phyloP scores from a whole-genome alignment of 2,113 vertebrate genomes.

The Cynoglossus semilaevis region DNA sequence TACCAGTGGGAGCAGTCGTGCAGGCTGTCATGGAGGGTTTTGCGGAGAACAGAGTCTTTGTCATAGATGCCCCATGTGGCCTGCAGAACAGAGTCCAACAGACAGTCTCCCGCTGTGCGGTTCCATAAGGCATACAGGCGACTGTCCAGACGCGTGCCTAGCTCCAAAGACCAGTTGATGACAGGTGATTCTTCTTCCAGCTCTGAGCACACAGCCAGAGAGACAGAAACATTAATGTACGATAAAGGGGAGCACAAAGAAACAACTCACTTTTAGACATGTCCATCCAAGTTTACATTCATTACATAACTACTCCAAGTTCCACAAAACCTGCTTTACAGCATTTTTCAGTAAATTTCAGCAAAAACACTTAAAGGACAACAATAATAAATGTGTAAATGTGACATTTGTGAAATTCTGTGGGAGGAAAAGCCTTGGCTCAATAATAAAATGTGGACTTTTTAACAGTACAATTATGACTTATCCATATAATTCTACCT shows the following conservation, averaged over 20 bases:
- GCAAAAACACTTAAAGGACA: slow-evolving; percentile 9
- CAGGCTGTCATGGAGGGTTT: slow-evolving; percentile 95
- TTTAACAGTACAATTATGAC: too few relatives aligned
- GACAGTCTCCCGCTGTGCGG: slow-evolving; percentile 94
- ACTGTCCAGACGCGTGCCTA: slow-evolving; percentile 93
- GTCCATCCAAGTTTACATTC: neutral
- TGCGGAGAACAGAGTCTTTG: slow-evolving; percentile 96
- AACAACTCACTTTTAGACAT: neutral
- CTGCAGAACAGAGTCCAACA: slow-evolving; percentile 94
- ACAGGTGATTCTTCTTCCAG: slow-evolving; percentile 96
- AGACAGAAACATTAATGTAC: neutral
- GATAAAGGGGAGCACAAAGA: neutral
- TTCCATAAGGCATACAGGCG: slow-evolving; percentile 96
- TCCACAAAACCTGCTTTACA: slow-evolving; percentile 3
- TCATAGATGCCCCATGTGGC: slow-evolving; percentile 99
- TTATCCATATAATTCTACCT: slow-evolving; percentile 78
- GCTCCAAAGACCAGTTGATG: slow-evolving; percentile 97
- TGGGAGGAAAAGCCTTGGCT: slow-evolving; percentile 4
- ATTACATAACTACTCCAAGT: neutral
- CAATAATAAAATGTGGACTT: too few relatives aligned
- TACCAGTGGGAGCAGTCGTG: slow-evolving; percentile 98
- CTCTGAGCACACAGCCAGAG: slow-evolving; percentile 71
- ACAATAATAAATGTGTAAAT: neutral
- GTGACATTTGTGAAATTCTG: slow-evolving; percentile 11
- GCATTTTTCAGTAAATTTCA: slow-evolving; percentile 7